Conservation (phyloP, 2,888 invertebrate species). For the Eudasyphora cyanicolor region DNA sequence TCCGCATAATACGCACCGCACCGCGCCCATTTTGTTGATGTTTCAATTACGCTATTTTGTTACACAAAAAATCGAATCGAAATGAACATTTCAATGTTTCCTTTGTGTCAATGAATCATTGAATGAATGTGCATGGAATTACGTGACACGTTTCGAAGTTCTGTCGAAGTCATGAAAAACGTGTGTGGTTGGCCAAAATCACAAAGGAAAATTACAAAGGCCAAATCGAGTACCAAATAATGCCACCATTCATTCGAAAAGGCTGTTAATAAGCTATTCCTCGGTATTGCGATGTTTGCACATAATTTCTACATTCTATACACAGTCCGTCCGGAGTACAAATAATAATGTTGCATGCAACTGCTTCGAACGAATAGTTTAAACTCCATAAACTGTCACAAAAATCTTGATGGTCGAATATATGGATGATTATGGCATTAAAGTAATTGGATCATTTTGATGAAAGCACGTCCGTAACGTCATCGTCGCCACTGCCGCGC, state of each 20-base stretch:
- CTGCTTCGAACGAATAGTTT: neutral
- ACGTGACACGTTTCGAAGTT: conserved; percentile 51
- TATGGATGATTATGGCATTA: neutral
- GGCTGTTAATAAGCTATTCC: neutral
- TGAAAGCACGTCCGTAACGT: conserved; percentile 32
- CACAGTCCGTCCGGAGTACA: neutral
- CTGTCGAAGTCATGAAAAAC: conserved; percentile 5
- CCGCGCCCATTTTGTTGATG: conserved; percentile 38
- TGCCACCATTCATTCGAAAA: too few relatives aligned
- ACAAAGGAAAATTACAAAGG: conserved; percentile 12
- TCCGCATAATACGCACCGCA: conserved; percentile 41
- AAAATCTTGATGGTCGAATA: conserved; percentile 9
- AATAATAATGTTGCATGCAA: neutral
- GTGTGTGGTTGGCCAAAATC: conserved; percentile 11
- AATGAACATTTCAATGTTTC: conserved; percentile 35
- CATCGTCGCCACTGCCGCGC: conserved; percentile 10
- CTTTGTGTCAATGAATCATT: conserved; percentile 31
- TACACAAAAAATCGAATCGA: conserved; percentile 48
- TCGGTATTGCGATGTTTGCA: neutral
- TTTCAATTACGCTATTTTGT: conserved; percentile 59
- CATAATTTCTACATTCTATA: neutral
- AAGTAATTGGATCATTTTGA: neutral
- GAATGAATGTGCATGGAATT: conserved; percentile 30
- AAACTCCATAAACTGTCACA: neutral
- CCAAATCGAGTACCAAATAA: neutral